phyloP scores from a whole-genome alignment of 2,888 invertebrate species.

The Aradus depressus region DNA sequence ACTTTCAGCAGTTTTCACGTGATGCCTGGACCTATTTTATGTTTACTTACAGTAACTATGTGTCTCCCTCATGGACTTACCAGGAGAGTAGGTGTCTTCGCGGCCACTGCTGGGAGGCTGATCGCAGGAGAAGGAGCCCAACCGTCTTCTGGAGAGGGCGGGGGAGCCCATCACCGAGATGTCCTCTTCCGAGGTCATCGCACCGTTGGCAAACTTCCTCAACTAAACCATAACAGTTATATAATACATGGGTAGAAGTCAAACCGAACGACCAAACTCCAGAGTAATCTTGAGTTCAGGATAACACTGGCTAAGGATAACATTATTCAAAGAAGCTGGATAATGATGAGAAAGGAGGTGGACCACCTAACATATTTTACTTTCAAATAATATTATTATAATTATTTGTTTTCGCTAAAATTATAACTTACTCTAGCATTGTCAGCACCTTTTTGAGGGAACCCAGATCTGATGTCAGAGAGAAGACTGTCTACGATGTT shows the following conservation, averaged over 20 bases:
- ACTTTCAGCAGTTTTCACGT: too few species aligned
- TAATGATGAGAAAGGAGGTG: not conserved
- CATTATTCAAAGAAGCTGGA: too few species aligned
- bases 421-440: slow-evolving; percentile 33
- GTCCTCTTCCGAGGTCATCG: slow-evolving; percentile 49
- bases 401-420: too few species aligned
- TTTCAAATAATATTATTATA: not conserved
- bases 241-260: not conserved
- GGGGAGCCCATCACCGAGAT: slow-evolving; percentile 52
- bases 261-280: not conserved
- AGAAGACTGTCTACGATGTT: slow-evolving; percentile 66
- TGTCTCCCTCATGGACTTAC: too few species aligned
- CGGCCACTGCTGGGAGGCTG: slow-evolving; percentile 32
- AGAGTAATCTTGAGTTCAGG: too few species aligned
- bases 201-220: slow-evolving; percentile 40
- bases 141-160: slow-evolving; percentile 49
- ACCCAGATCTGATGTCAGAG: slow-evolving; percentile 58
- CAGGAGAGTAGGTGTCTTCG: slow-evolving; percentile 47
- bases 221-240: slow-evolving; percentile 34
- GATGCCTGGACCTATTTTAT: too few species aligned
- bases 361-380: not conserved
- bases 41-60: too few species aligned
- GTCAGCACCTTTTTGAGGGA: slow-evolving; percentile 40
- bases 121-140: slow-evolving; percentile 53
- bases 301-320: too few species aligned